Evolutionary conservation across 2,797 vertebrate genomes (phyloP).

Genomic region (Poecilia wingei): DNA sequence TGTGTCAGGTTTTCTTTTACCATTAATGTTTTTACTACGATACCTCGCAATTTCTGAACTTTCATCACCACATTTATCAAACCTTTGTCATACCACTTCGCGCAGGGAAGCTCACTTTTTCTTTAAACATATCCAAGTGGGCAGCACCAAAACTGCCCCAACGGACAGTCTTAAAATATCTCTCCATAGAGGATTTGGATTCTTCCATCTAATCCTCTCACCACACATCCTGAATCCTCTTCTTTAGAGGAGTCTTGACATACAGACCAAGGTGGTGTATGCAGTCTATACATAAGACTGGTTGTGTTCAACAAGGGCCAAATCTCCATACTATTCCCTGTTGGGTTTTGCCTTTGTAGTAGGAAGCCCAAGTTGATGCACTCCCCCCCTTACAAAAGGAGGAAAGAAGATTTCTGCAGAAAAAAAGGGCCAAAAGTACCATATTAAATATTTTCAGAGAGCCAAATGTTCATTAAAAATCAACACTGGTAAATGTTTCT

Average conservation of each 20-base stretch:
- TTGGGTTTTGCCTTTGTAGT: constrained; percentile 60
- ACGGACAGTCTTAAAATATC: constrained; percentile 42
- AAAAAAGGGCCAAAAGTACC: constrained; percentile 50
- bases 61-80: neutral
- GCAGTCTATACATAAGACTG: constrained; percentile 53
- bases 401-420: constrained; percentile 1
- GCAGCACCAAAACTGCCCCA: constrained; percentile 27
- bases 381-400: constrained; percentile 20
- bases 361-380: constrained; percentile 32
- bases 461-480: constrained; percentile 75
- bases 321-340: constrained; percentile 65
- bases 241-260: constrained; percentile 51
- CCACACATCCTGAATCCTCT: constrained; percentile 11
- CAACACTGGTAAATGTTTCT: constrained; percentile 73
- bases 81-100: neutral
- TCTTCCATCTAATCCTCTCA: constrained; percentile 20
- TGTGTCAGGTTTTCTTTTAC: neutral
- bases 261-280: constrained; percentile 47
- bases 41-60: neutral
- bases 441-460: constrained; percentile 34
- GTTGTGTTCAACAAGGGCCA: constrained; percentile 48
- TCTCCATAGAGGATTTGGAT: constrained; percentile 3
- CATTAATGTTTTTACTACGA: neutral
- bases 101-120: constrained; percentile 1
- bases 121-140: constrained; percentile 21